Conservation (phyloP, 2,113 vertebrate genomes). For the Syrmaticus mikado region DNA sequence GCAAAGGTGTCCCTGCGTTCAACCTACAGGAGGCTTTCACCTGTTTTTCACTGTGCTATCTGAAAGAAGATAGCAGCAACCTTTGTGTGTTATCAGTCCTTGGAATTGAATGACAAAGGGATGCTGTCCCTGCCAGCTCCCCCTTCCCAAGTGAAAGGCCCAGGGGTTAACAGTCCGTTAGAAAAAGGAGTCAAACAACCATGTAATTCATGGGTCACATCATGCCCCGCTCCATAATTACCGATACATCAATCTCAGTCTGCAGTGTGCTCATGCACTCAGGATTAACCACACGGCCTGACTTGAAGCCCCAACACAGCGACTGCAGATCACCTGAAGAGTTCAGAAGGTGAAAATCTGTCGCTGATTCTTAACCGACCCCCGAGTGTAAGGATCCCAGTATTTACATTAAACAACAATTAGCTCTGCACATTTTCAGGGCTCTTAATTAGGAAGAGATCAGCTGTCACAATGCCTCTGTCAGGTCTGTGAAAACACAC, state of each 20-base stretch:
- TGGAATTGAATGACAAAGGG: background rate
- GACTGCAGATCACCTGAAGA: rapidly evolving
- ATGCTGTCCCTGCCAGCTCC: background rate
- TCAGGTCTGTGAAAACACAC: background rate
- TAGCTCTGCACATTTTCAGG: background rate
- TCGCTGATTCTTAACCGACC: rapidly evolving
- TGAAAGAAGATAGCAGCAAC: background rate
- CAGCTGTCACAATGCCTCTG: conserved; percentile 14
- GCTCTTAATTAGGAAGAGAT: background rate
- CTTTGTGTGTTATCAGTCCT: background rate
- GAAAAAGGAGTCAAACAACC: background rate
- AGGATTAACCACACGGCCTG: rapidly evolving
- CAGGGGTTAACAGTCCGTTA: conserved; percentile 3
- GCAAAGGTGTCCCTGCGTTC: background rate
- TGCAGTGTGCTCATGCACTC: background rate
- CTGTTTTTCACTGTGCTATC: no score
- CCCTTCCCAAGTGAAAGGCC: background rate
- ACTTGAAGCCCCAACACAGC: rapidly evolving
- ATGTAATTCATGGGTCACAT: conserved; percentile 22
- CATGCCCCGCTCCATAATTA: conserved; percentile 27
- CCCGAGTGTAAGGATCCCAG: background rate
- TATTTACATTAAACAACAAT: background rate
- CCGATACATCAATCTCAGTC: conserved; percentile 15
- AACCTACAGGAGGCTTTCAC: rapidly evolving
- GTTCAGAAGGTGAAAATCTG: background rate